A percentile compares a stretch with the other conserved stretches of the same genome.
Conservation (phyloP, 2,888 invertebrate genomes). For the Philereme transversata region DNA sequence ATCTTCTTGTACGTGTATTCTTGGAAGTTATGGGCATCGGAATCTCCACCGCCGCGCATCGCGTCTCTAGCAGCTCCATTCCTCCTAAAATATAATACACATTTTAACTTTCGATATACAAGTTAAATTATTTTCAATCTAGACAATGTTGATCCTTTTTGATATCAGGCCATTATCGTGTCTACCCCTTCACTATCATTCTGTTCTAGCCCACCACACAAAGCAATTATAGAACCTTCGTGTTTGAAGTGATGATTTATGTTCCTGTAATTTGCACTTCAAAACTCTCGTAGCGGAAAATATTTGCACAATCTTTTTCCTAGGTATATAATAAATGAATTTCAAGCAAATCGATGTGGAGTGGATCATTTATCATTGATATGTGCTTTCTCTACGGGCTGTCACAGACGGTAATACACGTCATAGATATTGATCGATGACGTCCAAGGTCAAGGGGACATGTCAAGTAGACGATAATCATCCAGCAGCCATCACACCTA, state of each 20-base stretch:
- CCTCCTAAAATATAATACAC: slow-evolving; percentile 81
- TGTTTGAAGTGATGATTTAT: slow-evolving; percentile 16
- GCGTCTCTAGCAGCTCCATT: slow-evolving; percentile 88
- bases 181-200: slow-evolving; percentile 18
- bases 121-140: not conserved
- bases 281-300: slow-evolving; percentile 16
- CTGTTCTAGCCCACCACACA: slow-evolving; percentile 17
- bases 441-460: slow-evolving; percentile 68
- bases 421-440: slow-evolving; percentile 70
- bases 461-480: slow-evolving; percentile 50
- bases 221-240: slow-evolving; percentile 17
- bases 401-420: slow-evolving; percentile 43
- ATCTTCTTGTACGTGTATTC: slow-evolving; percentile 98
- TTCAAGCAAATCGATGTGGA: slow-evolving; percentile 46
- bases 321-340: slow-evolving; percentile 40
- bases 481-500: slow-evolving; percentile 46
- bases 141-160: slow-evolving; percentile 3
- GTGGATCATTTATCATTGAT: slow-evolving; percentile 54
- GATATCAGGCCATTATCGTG: slow-evolving; percentile 3
- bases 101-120: slow-evolving; percentile 32
- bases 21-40: slow-evolving; percentile 93
- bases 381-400: slow-evolving; percentile 39
- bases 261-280: slow-evolving; percentile 17
- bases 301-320: slow-evolving; percentile 29
- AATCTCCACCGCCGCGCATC: slow-evolving; percentile 84